Percentiles rank a stretch among this genome's conserved stretches.
Evolutionary conservation across 2,888 invertebrate species (phyloP).

Genomic region (Epinotia nisella): DNA sequence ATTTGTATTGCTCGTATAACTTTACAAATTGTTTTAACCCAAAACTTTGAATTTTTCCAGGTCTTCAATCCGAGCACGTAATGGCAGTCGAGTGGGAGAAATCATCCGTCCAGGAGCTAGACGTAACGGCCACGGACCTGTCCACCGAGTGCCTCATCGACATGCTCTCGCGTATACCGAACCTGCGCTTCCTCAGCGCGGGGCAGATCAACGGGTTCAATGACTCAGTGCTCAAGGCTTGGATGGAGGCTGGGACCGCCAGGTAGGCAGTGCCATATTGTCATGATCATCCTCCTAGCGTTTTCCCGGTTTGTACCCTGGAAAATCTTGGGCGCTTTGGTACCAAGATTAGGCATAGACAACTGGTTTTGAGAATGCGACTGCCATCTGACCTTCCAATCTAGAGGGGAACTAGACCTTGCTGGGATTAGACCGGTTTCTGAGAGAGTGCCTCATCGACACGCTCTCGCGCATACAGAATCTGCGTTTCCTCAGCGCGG

Average conservation of each 20-base stretch:
- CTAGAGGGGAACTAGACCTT: too few relatives aligned
- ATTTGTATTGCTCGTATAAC: neutral
- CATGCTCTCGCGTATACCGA: slow-evolving; percentile 94
- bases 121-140: slow-evolving; percentile 98
- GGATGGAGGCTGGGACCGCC: slow-evolving; percentile 94
- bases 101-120: slow-evolving; percentile 95
- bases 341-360: too few relatives aligned
- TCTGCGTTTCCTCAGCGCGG: slow-evolving; percentile 95
- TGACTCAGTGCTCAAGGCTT: slow-evolving; percentile 96
- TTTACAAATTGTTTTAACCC: neutral
- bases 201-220: slow-evolving; percentile 99
- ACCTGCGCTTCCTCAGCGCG: slow-evolving; percentile 94
- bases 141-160: slow-evolving; percentile 97
- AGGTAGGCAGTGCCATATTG: slow-evolving; percentile 60
- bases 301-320: too few relatives aligned
- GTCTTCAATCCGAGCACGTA: slow-evolving; percentile 95
- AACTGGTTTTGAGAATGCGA: too few relatives aligned
- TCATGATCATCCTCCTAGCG: neutral
- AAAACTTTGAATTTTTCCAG: slow-evolving; percentile 72
- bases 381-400: too few relatives aligned
- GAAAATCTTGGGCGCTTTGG: too few relatives aligned
- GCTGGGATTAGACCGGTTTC: too few relatives aligned
- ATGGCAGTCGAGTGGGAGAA: slow-evolving; percentile 99
- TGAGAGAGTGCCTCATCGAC: slow-evolving; percentile 93
- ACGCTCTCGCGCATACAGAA: slow-evolving; percentile 95